A percentile compares a stretch with the other conserved stretches of the same genome.
Conservation (phyloP, 1,140 invertebrate genomes). For the Laodelphax striatellus region DNA sequence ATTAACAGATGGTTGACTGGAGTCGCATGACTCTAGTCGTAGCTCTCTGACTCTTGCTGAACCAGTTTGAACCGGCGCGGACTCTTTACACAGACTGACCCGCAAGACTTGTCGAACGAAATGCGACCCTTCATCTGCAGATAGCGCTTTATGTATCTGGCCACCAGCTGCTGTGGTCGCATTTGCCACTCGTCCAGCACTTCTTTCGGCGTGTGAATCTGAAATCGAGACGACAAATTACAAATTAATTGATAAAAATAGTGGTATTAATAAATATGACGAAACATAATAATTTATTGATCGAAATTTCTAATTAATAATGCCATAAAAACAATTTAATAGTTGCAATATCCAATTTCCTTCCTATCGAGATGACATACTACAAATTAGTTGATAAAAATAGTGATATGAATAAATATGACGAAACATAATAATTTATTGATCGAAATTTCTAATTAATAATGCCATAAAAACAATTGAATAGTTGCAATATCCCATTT, state of each 20-base stretch:
- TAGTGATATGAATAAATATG: no score
- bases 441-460: no score
- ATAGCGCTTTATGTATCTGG: constrained; percentile 76
- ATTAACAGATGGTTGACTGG: no score
- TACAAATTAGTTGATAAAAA: not conserved
- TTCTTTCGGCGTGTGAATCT: constrained; percentile 79
- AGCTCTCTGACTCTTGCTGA: constrained; percentile 80
- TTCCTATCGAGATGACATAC: constrained; percentile 17
- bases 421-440: no score
- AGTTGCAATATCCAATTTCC: no score
- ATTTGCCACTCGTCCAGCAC: constrained; percentile 87
- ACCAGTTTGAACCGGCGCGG: constrained; percentile 76
- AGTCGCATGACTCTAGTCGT: constrained; percentile 48
- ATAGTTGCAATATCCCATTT: no score
- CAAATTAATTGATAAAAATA: not conserved
- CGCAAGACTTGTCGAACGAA: constrained; percentile 25
- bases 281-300: no score
- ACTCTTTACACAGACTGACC: constrained; percentile 56
- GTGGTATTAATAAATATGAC: no score
- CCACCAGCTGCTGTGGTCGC: constrained; percentile 77
- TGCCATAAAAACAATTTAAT: no score
- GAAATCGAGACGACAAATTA: constrained; percentile 20
- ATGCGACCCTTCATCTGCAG: constrained; percentile 58
- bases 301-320: no score
- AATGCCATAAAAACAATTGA: no score